Conservation (phyloP, 2,113 vertebrate species). For the Castor canadensis region DNA sequence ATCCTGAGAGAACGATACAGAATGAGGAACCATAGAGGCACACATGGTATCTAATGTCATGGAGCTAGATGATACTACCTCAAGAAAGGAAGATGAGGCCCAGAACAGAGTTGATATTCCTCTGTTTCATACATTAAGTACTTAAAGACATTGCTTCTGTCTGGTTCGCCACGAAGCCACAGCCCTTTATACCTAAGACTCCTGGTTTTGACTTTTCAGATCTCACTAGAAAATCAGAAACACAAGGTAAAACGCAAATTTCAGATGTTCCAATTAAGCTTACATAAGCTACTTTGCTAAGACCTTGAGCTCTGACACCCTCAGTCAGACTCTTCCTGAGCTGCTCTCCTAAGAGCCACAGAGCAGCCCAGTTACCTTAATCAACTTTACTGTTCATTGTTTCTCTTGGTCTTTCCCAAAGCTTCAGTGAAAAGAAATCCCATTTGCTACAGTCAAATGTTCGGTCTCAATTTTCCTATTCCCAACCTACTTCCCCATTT, state of each 20-base stretch:
- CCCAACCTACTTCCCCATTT: background rate
- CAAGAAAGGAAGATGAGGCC: background rate
- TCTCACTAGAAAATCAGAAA: conserved; percentile 1
- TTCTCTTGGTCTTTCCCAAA: background rate
- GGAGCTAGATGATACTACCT: background rate
- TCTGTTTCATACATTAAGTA: background rate
- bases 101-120: background rate
- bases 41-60: background rate
- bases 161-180: background rate
- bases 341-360: background rate
- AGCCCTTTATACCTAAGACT: background rate
- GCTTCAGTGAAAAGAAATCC: background rate
- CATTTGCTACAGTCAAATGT: background rate
- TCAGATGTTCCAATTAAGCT: background rate
- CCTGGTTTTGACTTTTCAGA: background rate
- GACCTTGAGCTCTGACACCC: background rate
- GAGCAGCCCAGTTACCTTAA: background rate
- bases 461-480: background rate
- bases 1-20: background rate
- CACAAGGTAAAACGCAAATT: background rate
- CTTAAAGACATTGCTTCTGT: background rate
- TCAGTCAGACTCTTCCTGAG: background rate
- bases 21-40: background rate
- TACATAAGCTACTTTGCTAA: background rate
- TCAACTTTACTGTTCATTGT: background rate